Conservation (phyloP, 2,888 invertebrate species). For the Lasioglossum vierecki region DNA sequence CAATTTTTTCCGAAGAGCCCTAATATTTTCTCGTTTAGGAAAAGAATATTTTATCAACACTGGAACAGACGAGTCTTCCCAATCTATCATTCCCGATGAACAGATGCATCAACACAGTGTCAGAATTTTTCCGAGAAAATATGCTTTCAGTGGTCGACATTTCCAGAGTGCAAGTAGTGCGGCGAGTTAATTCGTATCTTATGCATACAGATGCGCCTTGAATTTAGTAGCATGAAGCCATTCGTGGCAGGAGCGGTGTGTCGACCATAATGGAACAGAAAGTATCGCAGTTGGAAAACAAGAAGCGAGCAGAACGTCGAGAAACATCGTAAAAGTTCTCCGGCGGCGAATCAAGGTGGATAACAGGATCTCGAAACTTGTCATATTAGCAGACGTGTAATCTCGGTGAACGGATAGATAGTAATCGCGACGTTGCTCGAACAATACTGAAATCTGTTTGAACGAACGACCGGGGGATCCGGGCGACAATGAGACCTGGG, state of each 20-base stretch:
- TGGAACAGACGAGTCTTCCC: not conserved
- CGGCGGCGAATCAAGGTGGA: not conserved
- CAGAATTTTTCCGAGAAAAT: not conserved
- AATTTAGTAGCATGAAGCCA: not conserved
- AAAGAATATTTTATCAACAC: not conserved
- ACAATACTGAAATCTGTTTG: not conserved
- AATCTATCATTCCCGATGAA: not conserved
- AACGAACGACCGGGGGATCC: slow-evolving; percentile 15
- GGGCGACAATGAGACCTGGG: not conserved
- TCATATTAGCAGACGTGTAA: not conserved
- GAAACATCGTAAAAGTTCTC: not conserved
- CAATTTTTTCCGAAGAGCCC: too few relatives aligned
- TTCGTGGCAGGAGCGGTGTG: not conserved
- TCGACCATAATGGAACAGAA: not conserved
- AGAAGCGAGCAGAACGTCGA: not conserved
- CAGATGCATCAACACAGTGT: not conserved
- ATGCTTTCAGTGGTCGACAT: not conserved
- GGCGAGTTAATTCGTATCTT: not conserved
- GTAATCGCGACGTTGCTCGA: not conserved
- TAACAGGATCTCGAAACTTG: not conserved
- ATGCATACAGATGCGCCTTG: not conserved
- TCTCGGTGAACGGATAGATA: not conserved
- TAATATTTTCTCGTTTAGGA: not conserved
- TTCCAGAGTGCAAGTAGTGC: not conserved
- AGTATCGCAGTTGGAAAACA: not conserved